Base-by-base conservation (phyloP, 2,888 invertebrate genomes). In the Quadroppia sp. region DNA sequence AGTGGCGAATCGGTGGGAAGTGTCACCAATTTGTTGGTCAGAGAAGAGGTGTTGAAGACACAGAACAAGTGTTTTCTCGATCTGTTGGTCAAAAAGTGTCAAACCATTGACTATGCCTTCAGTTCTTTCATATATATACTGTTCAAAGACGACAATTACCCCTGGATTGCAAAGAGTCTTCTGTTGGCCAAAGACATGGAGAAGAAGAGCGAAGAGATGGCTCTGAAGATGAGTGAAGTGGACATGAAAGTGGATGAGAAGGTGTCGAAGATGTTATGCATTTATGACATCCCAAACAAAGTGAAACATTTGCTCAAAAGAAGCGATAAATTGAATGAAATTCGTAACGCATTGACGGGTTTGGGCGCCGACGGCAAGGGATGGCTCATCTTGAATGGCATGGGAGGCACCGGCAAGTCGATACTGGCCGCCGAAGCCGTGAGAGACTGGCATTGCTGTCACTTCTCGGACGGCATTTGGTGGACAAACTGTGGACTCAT, bases 401-500 rank as follows among this genome's bases (percentile, higher is more conserved):
- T 90, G 88, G 85, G 88, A n/a, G 90, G 90, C 1, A 87, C 86
- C 77, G 90, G 90, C 32, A 90, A 90, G 83, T 88, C 89, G 0
- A 87, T 87, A 72, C 82, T 89, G 13, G 87, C 87, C 0, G 86
- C 87, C 15, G 80, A 80, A 74, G 78, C 78, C 6, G 23, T 80
- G 23, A 40, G 80, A 17, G 67, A 78, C 11, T 36, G 78, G 9
- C 32, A 77, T 48, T 42, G 71, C n/a, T 53, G 80, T 78, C 80
- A 77, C 72, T 81, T 80, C 71, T 77, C 84, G 82, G 82, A 83
- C 76, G 81, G 83, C 77, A 80, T 85, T 20, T 85, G 82, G 77
- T 85, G 85, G 85, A 78, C 85, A 6, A 82, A 82, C 77, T 82
- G 85, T 77, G 83, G 85, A 11, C 28, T 13, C 4, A 59, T 59